These are phyloP conservation scores for Acanthochromis polyacanthus DNA, from an alignment of 2,113 vertebrate genomes.

Conservation along the genomic window DNA sequence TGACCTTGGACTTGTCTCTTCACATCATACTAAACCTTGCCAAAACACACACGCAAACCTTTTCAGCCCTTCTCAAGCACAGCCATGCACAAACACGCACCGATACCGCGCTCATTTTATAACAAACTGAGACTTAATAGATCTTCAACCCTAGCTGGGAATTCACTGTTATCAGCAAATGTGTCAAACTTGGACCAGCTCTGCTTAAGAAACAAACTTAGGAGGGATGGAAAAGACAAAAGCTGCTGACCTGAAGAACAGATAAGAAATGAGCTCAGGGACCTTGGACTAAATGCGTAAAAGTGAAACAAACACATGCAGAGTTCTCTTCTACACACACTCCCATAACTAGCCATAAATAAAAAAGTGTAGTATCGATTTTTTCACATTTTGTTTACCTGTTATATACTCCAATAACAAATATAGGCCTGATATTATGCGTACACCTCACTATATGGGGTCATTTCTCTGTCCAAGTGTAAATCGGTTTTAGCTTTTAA, in stretches of 20 bases:
- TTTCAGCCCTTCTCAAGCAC: background rate
- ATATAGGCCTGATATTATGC: too few relatives aligned
- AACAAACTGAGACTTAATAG: background rate
- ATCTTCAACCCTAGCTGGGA: too few relatives aligned
- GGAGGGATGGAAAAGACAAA: background rate
- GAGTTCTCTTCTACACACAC: background rate
- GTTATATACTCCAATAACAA: too few relatives aligned
- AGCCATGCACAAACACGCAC: background rate
- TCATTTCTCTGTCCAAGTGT: too few relatives aligned
- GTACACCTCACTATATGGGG: too few relatives aligned
- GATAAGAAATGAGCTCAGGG: background rate
- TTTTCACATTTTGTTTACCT: too few relatives aligned
- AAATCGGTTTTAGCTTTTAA: too few relatives aligned
- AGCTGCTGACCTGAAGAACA: slow-evolving; percentile 4
- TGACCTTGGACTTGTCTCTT: slow-evolving; percentile 56
- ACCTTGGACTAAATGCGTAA: background rate
- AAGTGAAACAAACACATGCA: background rate
- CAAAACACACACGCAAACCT: slow-evolving; percentile 17
- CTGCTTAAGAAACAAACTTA: background rate
- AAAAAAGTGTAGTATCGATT: too few relatives aligned
- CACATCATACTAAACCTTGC: slow-evolving; percentile 24
- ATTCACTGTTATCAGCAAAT: background rate
- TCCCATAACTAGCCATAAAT: too few relatives aligned
- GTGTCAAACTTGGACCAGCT: background rate
- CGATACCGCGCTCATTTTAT: background rate